A percentile compares a stretch with the other conserved stretches of the same genome.
These are phyloP conservation scores for Premnoplex brunnescens DNA, from an alignment of 2,797 vertebrate species.

Conservation along the genomic window DNA sequence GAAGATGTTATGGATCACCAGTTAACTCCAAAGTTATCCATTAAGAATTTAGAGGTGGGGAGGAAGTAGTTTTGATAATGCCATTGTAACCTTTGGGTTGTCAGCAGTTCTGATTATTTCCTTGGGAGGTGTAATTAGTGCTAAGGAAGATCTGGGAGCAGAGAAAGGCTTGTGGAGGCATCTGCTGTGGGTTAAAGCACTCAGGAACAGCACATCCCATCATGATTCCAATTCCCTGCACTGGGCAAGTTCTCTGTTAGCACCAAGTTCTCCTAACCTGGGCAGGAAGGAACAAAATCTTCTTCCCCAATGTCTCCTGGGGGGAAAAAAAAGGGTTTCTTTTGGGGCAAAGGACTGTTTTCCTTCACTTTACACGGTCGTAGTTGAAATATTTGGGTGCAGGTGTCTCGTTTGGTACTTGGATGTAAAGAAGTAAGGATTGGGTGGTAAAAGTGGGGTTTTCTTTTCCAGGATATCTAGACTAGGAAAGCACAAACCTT, in stretches of 20 bases:
- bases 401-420: background rate
- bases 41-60: background rate
- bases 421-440: background rate
- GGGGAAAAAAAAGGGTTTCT: background rate
- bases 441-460: background rate
- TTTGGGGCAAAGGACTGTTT: background rate
- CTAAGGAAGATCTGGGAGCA: background rate
- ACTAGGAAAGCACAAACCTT: background rate
- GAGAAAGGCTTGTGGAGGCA: background rate
- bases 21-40: slow-evolving; percentile 61
- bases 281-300: background rate
- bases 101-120: background rate
- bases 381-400: background rate
- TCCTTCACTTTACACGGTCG: background rate
- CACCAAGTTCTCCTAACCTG: background rate
- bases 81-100: background rate
- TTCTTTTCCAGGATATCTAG: background rate
- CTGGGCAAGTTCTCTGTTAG: background rate
- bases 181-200: background rate
- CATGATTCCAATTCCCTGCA: background rate
- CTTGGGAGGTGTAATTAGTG: background rate
- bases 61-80: background rate
- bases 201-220: background rate
- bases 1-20: slow-evolving; percentile 22
- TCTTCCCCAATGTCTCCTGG: background rate